Conservation (phyloP, 2,113 vertebrate genomes). For the Desmodus rotundus region DNA sequence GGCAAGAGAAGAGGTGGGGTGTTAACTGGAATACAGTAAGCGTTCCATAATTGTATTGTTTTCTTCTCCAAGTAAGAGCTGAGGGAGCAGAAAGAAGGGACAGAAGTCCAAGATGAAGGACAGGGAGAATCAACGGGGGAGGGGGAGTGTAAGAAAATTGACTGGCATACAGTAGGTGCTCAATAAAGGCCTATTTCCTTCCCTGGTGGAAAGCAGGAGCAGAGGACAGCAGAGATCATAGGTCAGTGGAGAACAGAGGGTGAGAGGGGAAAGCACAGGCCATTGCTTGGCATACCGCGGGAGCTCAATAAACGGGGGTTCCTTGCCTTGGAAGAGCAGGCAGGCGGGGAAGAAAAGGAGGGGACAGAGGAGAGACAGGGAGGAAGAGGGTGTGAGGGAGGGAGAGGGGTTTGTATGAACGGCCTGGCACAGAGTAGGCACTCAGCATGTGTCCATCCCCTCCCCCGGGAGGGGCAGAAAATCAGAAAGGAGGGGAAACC, state of each 20-base stretch:
- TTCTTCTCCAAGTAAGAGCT: neutral
- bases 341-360: neutral
- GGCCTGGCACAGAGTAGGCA: neutral
- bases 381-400: neutral
- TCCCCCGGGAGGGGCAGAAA: neutral
- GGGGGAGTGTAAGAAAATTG: neutral
- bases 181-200: no score
- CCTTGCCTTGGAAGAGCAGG: neutral
- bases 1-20: neutral
- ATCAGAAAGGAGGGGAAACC: neutral
- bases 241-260: no score
- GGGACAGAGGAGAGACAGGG: neutral
- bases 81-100: neutral
- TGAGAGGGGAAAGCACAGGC: neutral
- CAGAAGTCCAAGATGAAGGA: neutral
- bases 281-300: neutral
- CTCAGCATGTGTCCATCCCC: neutral
- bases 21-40: neutral
- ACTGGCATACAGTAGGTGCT: neutral
- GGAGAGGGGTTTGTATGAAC: neutral
- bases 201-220: no score
- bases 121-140: neutral
- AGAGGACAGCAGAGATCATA: no score
- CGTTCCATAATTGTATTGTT: neutral
- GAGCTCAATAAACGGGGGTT: neutral